phyloP scores from a whole-genome alignment of 2,888 invertebrate genomes.

The Baronia brevicornis region DNA sequence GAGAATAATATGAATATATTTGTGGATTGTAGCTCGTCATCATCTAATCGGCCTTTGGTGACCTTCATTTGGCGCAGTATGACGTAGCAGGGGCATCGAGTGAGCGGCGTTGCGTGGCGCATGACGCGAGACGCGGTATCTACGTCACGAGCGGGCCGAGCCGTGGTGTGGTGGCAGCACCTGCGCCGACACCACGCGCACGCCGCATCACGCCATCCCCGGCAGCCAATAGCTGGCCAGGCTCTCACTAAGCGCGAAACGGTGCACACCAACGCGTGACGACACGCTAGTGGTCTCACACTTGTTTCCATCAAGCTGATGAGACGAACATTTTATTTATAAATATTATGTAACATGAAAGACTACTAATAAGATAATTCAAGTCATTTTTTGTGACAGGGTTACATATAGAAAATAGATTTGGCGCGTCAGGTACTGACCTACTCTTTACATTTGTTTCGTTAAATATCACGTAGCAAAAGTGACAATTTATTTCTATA shows the following conservation, averaged over 20 bases:
- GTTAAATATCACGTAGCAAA: too few relatives aligned
- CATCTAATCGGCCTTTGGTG: constrained; percentile 1
- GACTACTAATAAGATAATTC: too few relatives aligned
- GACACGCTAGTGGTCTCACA: too few relatives aligned
- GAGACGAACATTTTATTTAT: not conserved
- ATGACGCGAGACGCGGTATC: constrained; percentile 9
- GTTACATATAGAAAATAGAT: constrained; percentile 1
- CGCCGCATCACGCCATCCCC: constrained; percentile 16
- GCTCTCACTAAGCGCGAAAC: constrained; percentile 38
- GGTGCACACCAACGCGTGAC: constrained; percentile 31
- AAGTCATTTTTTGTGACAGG: too few relatives aligned
- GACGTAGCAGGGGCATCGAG: too few relatives aligned
- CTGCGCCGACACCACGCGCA: constrained; percentile 24
- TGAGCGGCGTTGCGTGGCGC: not conserved
- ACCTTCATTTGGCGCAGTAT: constrained; percentile 8
- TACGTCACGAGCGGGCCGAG: too few relatives aligned
- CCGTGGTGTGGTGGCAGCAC: constrained; percentile 51
- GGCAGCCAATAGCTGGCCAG: constrained; percentile 21
- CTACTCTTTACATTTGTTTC: too few relatives aligned
- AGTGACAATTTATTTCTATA: too few relatives aligned
- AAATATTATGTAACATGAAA: too few relatives aligned
- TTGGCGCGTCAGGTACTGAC: constrained; percentile 5
- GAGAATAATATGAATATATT: too few relatives aligned
- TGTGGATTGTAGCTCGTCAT: constrained; percentile 2
- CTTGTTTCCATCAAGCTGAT: too few relatives aligned